Evolutionary conservation across 2,113 vertebrate genomes (phyloP).

Genomic region (Otus sunia): DNA sequence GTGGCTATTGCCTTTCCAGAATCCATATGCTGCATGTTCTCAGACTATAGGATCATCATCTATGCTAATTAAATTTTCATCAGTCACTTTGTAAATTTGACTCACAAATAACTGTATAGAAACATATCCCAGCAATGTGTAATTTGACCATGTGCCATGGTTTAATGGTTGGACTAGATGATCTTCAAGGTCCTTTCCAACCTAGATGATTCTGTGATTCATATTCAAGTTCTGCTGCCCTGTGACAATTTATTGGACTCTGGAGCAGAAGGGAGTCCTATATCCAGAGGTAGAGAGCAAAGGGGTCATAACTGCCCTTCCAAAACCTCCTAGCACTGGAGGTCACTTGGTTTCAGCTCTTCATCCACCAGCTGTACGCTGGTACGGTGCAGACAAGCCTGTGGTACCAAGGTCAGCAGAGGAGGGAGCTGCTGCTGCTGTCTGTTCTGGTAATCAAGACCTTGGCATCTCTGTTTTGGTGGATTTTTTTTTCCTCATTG

Average conservation of each 20-base stretch:
- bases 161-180: too few species aligned
- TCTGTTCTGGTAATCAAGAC: background rate
- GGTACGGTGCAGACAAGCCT: background rate
- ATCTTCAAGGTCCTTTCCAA: too few species aligned
- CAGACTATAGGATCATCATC: too few species aligned
- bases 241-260: background rate
- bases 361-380: background rate
- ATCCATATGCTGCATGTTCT: background rate
- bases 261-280: background rate
- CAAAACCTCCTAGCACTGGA: background rate
- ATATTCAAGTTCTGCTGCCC: background rate
- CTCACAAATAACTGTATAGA: too few species aligned
- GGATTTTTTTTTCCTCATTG: background rate
- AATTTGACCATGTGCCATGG: too few species aligned
- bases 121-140: rapidly evolving
- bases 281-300: background rate
- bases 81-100: background rate
- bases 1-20: background rate
- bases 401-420: background rate
- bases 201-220: too few species aligned
- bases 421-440: background rate
- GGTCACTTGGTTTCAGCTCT: background rate
- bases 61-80: background rate
- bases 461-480: too few species aligned
- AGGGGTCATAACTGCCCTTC: background rate